Conservation (phyloP, 1,140 invertebrate species). For the Temnothorax nylanderi region DNA sequence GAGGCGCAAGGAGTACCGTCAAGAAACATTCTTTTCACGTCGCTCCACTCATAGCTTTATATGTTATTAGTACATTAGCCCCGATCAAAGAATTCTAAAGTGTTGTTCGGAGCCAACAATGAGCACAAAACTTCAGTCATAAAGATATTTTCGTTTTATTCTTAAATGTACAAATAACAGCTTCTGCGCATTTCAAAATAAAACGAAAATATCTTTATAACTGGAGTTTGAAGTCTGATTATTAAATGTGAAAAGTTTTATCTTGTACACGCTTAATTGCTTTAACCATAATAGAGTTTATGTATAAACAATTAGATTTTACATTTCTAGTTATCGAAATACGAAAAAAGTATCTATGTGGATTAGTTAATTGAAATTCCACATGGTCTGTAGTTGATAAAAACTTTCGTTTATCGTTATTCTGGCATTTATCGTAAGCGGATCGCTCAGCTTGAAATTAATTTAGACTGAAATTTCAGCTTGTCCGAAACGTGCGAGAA, state of each 20-base stretch:
- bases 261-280: neutral
- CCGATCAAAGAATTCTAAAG: neutral
- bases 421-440: neutral
- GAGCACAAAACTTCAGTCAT: neutral
- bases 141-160: neutral
- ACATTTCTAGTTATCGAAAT: neutral
- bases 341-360: neutral
- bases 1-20: neutral
- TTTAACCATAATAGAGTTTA: neutral
- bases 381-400: neutral
- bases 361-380: constrained; percentile 15
- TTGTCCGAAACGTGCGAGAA: constrained; percentile 31
- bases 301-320: neutral
- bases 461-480: constrained; percentile 32
- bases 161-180: too few relatives aligned
- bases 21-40: neutral
- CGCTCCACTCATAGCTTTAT: neutral
- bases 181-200: too few relatives aligned
- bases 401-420: constrained; percentile 11
- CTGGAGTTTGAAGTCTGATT: neutral
- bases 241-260: neutral
- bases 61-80: neutral
- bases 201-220: too few relatives aligned
- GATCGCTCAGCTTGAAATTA: constrained; percentile 31
- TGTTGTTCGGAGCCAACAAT: neutral